phyloP scores from a whole-genome alignment of 2,113 vertebrate species.

The Chamaea fasciata region DNA sequence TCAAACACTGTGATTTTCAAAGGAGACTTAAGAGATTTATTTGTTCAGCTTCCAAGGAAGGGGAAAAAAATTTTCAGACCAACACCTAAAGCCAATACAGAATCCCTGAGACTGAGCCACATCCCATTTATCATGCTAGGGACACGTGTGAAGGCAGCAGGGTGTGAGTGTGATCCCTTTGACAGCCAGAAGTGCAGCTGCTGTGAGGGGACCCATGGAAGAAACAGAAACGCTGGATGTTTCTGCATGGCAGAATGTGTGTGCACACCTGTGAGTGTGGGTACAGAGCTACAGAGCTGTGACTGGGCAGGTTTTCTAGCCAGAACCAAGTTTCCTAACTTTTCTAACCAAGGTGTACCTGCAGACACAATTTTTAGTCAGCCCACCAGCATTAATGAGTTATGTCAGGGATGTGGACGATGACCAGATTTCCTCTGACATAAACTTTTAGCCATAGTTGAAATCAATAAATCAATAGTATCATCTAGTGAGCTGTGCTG shows the following conservation, averaged over 20 bases:
- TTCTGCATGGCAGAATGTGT: fast-evolving
- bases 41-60: background rate
- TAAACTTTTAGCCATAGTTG: background rate
- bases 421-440: background rate
- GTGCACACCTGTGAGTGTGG: fast-evolving
- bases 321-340: background rate
- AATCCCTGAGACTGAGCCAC: background rate
- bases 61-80: background rate
- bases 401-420: background rate
- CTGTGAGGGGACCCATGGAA: fast-evolving
- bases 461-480: slow-evolving; percentile 42
- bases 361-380: background rate
- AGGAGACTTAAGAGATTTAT: background rate
- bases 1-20: background rate
- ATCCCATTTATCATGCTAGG: background rate
- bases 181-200: background rate
- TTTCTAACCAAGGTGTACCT: background rate
- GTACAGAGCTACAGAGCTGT: background rate
- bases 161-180: background rate
- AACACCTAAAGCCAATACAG: background rate
- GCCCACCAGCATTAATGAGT: background rate
- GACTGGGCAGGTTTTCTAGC: background rate
- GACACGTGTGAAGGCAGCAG: background rate
- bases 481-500: background rate
- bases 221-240: fast-evolving